These are phyloP conservation scores for Cromileptes altivelis DNA, from an alignment of 2,113 vertebrate species.

Conservation along the genomic window DNA sequence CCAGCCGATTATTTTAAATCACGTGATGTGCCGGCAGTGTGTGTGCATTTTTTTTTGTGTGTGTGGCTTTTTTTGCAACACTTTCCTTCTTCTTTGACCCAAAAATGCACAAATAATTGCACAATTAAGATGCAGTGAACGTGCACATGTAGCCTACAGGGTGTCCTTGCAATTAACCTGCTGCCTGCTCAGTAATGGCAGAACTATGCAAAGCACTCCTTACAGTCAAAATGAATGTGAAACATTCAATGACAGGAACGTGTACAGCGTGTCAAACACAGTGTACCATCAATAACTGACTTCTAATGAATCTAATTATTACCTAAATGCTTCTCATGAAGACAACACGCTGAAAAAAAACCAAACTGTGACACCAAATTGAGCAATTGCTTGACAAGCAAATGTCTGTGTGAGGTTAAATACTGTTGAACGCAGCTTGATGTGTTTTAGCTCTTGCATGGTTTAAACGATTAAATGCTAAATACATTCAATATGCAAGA, in stretches of 20 bases:
- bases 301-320: neutral
- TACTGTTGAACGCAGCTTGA: neutral
- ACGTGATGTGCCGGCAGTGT: constrained; percentile 69
- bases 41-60: accelerated
- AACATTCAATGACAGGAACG: neutral
- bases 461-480: neutral
- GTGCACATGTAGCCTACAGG: neutral
- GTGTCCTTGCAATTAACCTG: neutral
- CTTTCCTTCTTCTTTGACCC: neutral
- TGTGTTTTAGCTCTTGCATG: too few species aligned
- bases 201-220: neutral
- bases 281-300: neutral
- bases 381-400: too few species aligned
- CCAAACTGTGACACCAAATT: too few species aligned
- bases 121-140: neutral
- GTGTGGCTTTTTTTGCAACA: too few species aligned
- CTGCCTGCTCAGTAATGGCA: neutral
- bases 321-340: too few species aligned
- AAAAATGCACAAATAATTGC: neutral
- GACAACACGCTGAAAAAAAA: too few species aligned
- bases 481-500: neutral
- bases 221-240: neutral
- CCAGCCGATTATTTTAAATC: constrained; percentile 56
- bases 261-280: neutral
- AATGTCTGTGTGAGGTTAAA: neutral